phyloP scores from a whole-genome alignment of 2,888 invertebrate species.

The Girardia tigrina region DNA sequence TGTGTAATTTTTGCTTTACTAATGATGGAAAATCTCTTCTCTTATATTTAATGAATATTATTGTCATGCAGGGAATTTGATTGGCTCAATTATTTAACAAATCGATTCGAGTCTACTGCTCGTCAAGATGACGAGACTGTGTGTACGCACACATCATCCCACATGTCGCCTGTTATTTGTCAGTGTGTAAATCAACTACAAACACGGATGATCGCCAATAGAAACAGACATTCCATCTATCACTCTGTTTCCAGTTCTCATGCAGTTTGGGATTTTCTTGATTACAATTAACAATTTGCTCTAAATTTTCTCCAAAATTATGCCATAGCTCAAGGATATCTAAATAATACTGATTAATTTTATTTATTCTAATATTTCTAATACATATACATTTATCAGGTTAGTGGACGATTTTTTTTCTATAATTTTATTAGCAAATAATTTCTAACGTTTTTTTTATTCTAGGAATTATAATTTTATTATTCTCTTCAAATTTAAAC shows the following conservation, averaged over 20 bases:
- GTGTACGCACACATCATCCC: too few species aligned
- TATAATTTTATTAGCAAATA: neutral
- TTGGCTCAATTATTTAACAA: constrained; percentile 16
- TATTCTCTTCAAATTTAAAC: neutral
- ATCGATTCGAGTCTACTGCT: constrained; percentile 13
- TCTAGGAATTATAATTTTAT: neutral
- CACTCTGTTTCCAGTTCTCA: neutral
- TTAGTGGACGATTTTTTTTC: neutral
- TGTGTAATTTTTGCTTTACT: constrained; percentile 19
- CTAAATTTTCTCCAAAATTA: neutral
- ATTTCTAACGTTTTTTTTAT: neutral
- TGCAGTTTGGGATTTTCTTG: constrained; percentile 12
- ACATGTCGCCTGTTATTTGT: too few species aligned
- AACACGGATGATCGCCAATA: neutral
- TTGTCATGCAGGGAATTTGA: constrained; percentile 12
- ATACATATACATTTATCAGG: neutral
- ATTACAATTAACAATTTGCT: constrained; percentile 15
- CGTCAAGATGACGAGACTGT: neutral
- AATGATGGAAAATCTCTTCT: constrained; percentile 19
- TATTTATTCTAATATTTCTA: neutral
- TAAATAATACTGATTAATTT: neutral
- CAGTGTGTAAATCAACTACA: constrained; percentile 9
- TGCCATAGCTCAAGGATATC: constrained; percentile 9
- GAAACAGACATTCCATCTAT: neutral
- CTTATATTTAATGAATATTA: neutral